Conservation (phyloP, 2,797 vertebrate genomes). For the Myotis daubentonii region DNA sequence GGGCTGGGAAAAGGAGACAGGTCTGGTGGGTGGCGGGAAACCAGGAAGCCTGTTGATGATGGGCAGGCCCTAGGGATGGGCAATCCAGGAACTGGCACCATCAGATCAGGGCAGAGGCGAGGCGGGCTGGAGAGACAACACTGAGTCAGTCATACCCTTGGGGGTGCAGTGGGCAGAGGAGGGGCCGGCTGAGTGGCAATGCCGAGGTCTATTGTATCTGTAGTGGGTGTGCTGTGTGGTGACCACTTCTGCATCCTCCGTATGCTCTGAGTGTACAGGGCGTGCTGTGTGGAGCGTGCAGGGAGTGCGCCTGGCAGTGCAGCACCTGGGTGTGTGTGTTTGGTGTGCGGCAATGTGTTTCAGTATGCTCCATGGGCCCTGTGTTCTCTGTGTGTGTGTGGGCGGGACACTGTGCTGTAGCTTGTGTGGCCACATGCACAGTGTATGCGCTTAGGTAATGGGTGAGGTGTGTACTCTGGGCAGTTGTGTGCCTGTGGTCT, state of each 20-base stretch:
- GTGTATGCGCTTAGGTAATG: neutral
- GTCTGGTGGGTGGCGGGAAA: neutral
- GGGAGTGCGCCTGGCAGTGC: rapidly evolving
- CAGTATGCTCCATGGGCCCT: neutral
- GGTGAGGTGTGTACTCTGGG: neutral
- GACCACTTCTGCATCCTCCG: rapidly evolving
- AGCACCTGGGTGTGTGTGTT: neutral
- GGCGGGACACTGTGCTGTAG: neutral
- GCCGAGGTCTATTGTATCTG: neutral
- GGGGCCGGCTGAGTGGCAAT: rapidly evolving
- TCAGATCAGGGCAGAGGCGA: neutral
- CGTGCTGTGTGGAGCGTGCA: too few relatives aligned
- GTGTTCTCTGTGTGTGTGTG: neutral
- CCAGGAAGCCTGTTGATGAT: neutral
- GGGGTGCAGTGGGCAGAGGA: neutral
- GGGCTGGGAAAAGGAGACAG: neutral
- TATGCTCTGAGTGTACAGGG: rapidly evolving
- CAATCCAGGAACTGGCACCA: neutral
- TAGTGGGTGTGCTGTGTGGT: neutral
- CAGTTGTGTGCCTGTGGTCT: neutral
- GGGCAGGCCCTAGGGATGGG: neutral
- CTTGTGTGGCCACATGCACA: neutral
- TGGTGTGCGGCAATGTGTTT: rapidly evolving
- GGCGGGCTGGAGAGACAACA: neutral
- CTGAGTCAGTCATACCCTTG: neutral